Evolutionary conservation across 2,888 invertebrate species (phyloP).

Genomic region (Syrista parreyssii): DNA sequence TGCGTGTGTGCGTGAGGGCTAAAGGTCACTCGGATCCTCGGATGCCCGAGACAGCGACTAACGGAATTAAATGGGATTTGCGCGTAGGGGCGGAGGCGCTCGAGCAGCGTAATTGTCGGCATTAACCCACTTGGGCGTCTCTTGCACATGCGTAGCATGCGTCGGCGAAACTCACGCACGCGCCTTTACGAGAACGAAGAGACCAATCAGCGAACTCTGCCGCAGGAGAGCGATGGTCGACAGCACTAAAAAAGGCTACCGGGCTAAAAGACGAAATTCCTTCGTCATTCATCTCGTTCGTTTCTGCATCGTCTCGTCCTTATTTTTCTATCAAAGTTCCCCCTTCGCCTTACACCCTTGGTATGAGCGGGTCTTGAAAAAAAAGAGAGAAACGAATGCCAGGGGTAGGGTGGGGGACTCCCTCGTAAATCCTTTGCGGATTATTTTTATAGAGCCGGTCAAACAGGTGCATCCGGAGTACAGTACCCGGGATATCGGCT

Average conservation of each 20-base stretch:
- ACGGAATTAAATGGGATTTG: conserved; percentile 42
- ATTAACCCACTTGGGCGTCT: conserved; percentile 59
- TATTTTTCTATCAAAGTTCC: no score
- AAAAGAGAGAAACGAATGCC: no score
- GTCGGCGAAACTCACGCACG: conserved; percentile 36
- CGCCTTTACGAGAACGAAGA: conserved; percentile 21
- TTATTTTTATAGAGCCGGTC: conserved; percentile 12
- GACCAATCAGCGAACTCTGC: conserved; percentile 24
- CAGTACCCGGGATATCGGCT: conserved; percentile 11
- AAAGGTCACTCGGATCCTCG: no score
- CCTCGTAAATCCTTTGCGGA: conserved; percentile 3
- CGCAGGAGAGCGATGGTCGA: background rate
- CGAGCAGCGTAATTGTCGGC: conserved; percentile 51
- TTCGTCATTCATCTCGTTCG: no score
- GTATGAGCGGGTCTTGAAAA: no score
- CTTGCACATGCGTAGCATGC: conserved; percentile 28
- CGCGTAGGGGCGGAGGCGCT: conserved; percentile 42
- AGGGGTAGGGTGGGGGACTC: background rate
- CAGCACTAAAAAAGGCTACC: background rate
- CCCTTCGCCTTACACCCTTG: no score
- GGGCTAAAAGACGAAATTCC: no score
- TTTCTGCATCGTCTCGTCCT: no score
- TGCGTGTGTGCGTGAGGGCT: no score
- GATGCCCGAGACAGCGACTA: conserved; percentile 16
- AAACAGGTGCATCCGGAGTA: conserved; percentile 24